Conservation (phyloP, 2,113 vertebrate genomes). For the Hippocampus mohnikei region DNA sequence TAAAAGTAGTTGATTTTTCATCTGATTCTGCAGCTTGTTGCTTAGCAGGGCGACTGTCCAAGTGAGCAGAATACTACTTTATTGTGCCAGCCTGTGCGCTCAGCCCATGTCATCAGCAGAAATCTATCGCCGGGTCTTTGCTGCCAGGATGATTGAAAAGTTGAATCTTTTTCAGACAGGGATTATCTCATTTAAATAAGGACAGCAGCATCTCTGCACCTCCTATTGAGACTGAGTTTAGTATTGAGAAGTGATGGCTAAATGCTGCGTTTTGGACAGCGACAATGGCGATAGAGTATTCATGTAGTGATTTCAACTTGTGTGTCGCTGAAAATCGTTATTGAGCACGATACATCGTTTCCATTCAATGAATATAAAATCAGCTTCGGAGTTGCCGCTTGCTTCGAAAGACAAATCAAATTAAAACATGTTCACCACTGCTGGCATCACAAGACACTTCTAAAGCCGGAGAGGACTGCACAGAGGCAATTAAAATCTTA, state of each 20-base stretch:
- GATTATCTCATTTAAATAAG: background rate
- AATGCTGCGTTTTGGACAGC: background rate
- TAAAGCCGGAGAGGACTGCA: background rate
- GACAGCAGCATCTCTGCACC: background rate
- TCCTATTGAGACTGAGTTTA: background rate
- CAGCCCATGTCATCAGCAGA: background rate
- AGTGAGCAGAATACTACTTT: background rate
- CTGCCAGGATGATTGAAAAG: background rate
- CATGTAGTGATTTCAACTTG: background rate
- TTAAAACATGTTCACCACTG: background rate
- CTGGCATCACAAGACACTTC: background rate
- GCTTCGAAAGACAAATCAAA: background rate
- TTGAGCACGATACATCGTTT: background rate
- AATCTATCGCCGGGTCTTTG: background rate
- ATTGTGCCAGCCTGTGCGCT: background rate
- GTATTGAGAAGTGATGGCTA: background rate
- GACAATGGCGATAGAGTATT: background rate
- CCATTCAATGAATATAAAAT: background rate
- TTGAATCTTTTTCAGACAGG: background rate
- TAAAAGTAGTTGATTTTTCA: background rate
- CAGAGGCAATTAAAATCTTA: slow-evolving; percentile 53
- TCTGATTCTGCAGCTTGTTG: background rate
- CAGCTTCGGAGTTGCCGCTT: background rate
- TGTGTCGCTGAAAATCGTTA: background rate
- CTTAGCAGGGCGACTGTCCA: background rate